Conservation (phyloP, 2,797 vertebrate genomes). For the Xenentodon cancila region DNA sequence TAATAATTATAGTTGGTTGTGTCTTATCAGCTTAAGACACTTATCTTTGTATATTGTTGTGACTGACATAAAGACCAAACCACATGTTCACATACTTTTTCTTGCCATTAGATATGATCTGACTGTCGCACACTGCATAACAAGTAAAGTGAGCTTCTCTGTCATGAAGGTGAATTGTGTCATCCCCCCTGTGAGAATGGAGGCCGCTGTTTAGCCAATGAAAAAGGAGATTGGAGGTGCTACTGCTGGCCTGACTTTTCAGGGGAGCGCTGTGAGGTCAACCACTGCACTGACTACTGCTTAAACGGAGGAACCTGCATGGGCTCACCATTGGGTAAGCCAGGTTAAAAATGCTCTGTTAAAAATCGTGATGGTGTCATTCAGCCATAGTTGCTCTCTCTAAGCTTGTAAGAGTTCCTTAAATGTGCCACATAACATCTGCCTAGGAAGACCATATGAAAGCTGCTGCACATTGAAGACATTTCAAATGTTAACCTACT, state of each 20-base stretch:
- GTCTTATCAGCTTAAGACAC: no score
- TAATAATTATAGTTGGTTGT: no score
- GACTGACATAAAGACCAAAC: no score
- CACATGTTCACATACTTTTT: neutral
- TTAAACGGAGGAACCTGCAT: slow-evolving; percentile 94
- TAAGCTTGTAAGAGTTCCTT: slow-evolving; percentile 10
- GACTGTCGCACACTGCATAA: slow-evolving; percentile 3
- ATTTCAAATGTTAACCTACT: slow-evolving; percentile 24
- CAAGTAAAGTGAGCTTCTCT: slow-evolving; percentile 31
- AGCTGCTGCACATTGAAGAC: slow-evolving; percentile 16
- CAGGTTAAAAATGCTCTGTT: neutral
- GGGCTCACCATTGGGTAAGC: slow-evolving; percentile 92
- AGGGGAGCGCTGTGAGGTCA: slow-evolving; percentile 94
- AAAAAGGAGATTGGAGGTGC: slow-evolving; percentile 93
- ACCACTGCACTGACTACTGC: slow-evolving; percentile 96
- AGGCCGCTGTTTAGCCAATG: slow-evolving; percentile 94
- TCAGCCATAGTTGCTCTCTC: slow-evolving; percentile 37
- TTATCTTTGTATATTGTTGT: no score
- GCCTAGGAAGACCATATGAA: slow-evolving; percentile 40
- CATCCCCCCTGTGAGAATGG: slow-evolving; percentile 94
- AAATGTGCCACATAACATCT: slow-evolving; percentile 27
- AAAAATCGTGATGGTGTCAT: slow-evolving; percentile 1
- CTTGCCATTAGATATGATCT: slow-evolving; percentile 1
- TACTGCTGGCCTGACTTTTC: slow-evolving; percentile 99
- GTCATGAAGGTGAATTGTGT: slow-evolving; percentile 89